Conservation (phyloP, 2,797 vertebrate genomes). For the Heliangelus exortis region DNA sequence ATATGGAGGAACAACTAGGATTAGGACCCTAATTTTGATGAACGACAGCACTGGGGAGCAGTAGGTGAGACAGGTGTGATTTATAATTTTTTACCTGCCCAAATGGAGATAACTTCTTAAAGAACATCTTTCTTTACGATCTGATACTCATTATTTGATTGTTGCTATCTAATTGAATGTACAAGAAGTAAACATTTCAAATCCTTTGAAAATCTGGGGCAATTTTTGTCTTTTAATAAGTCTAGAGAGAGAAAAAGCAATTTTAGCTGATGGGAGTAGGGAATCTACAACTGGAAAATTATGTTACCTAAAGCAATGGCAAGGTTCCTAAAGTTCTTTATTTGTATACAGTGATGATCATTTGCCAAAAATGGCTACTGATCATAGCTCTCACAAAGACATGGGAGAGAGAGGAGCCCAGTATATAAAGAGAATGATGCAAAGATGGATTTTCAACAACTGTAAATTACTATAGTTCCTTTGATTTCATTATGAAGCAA, state of each 20-base stretch:
- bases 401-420: not conserved
- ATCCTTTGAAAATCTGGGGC: not conserved
- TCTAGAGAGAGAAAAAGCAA: not conserved
- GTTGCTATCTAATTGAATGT: not conserved
- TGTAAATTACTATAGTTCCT: not conserved
- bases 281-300: not conserved
- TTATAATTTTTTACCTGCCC: not conserved
- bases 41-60: not conserved
- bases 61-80: not conserved
- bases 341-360: not conserved
- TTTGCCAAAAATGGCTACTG: not conserved
- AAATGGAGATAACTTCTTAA: not conserved
- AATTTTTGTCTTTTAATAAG: not conserved
- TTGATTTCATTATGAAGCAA: not conserved
- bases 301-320: not conserved
- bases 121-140: not conserved
- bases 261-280: not conserved
- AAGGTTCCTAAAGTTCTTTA: not conserved
- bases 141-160: not conserved
- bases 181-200: not conserved
- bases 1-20: not conserved
- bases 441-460: not conserved
- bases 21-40: not conserved
- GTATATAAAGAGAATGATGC: not conserved
- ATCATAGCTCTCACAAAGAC: not conserved